Conservation (phyloP, 2,113 vertebrate species). For the Climacteris rufus region DNA sequence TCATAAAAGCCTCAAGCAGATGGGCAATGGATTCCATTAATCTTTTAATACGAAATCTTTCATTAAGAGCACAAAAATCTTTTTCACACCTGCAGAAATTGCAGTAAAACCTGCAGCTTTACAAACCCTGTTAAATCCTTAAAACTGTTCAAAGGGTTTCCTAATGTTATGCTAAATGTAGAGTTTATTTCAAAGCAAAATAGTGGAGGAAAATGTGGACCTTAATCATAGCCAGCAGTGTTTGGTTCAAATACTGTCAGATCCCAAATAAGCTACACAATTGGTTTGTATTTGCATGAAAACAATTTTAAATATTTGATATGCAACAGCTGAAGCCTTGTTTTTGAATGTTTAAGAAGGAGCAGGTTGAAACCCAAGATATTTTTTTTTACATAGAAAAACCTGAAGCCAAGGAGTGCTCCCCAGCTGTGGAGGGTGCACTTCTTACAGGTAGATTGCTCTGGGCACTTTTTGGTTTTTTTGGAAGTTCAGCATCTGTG, state of each 20-base stretch:
- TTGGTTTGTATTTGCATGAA: neutral
- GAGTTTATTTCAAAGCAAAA: neutral
- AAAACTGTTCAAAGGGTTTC: neutral
- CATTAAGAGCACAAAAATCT: neutral
- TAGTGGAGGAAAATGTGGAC: neutral
- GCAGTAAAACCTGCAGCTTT: neutral
- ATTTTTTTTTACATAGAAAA: neutral
- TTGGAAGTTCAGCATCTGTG: neutral
- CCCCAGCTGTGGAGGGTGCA: neutral
- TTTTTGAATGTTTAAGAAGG: neutral
- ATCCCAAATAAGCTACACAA: neutral
- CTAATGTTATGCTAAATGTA: neutral
- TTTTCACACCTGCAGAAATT: slow-evolving; percentile 42
- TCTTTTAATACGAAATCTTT: slow-evolving; percentile 31
- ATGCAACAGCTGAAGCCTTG: neutral
- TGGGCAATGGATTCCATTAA: neutral
- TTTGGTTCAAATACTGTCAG: neutral
- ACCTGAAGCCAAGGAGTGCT: neutral
- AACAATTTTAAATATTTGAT: neutral
- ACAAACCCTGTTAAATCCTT: neutral
- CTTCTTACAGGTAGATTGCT: neutral
- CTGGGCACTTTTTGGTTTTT: neutral
- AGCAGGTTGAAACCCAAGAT: neutral
- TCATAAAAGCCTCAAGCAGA: neutral
- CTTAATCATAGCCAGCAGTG: neutral